Percentiles rank a stretch among this genome's conserved stretches.
Conservation (phyloP, 2,797 vertebrate species). For the Centroberyx gerrardi region DNA sequence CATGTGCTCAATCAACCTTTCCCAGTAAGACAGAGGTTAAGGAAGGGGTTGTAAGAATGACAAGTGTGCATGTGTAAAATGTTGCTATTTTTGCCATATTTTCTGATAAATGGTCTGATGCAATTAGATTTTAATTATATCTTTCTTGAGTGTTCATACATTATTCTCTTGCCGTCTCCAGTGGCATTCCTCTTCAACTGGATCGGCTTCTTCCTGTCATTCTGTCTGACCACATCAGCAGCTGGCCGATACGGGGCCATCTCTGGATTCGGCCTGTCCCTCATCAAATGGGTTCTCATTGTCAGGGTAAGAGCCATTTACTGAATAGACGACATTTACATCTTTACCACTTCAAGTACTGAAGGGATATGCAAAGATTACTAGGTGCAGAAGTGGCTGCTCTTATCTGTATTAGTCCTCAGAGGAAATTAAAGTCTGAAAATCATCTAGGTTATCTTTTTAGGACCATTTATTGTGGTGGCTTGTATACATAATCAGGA, state of each 20-base stretch:
- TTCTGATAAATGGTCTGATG: background rate
- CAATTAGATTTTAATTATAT: background rate
- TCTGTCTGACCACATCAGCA: constrained; percentile 97
- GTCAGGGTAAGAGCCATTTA: constrained; percentile 90
- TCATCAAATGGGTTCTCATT: constrained; percentile 99
- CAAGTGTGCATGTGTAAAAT: too few species aligned
- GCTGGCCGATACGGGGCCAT: constrained; percentile 98
- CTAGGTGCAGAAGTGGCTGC: background rate
- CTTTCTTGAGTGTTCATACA: background rate
- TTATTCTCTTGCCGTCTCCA: constrained; percentile 59
- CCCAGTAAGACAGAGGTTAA: too few species aligned
- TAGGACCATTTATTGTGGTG: background rate
- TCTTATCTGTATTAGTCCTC: background rate
- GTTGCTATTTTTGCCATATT: too few species aligned
- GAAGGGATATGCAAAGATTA: background rate
- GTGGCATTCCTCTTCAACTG: constrained; percentile 99
- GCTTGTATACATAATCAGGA: background rate
- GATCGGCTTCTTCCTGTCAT: constrained; percentile 99
- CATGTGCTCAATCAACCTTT: too few species aligned
- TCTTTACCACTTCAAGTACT: background rate
- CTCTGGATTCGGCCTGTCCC: constrained; percentile 97
- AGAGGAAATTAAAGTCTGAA: background rate
- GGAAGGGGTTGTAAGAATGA: too few species aligned
- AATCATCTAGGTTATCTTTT: background rate
- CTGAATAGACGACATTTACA: background rate